A percentile compares a stretch with the other conserved stretches of the same genome.
phyloP scores from a whole-genome alignment of 2,113 vertebrate species.

The Lagenorhynchus albirostris region DNA sequence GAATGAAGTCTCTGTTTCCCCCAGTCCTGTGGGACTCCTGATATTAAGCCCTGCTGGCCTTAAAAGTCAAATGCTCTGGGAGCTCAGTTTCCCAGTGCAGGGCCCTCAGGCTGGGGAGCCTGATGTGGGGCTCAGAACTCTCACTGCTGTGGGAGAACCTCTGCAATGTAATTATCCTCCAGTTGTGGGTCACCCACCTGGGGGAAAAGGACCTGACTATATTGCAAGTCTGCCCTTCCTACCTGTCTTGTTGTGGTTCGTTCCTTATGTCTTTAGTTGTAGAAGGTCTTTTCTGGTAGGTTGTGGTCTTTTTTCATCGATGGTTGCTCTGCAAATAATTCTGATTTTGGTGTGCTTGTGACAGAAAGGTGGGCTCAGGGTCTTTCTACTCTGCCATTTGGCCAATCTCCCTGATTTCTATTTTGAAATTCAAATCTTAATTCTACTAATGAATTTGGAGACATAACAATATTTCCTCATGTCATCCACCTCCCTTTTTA shows the following conservation, averaged over 20 bases:
- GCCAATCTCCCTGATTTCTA: background rate
- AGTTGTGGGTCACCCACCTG: background rate
- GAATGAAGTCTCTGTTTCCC: background rate
- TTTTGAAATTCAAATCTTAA: slow-evolving; percentile 26
- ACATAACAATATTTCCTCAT: background rate
- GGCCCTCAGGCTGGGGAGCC: background rate
- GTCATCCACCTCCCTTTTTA: background rate
- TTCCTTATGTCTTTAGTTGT: background rate
- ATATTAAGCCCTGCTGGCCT: background rate
- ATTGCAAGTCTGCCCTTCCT: background rate
- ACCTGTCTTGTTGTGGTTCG: background rate
- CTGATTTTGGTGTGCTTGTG: background rate
- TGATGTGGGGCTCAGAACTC: background rate
- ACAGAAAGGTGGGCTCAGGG: background rate
- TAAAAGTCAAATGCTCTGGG: background rate
- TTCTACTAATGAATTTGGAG: background rate
- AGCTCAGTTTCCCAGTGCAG: background rate
- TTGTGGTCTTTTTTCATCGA: background rate
- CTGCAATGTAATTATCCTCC: background rate
- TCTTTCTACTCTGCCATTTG: background rate
- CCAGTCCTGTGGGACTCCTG: background rate
- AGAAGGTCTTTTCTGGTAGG: background rate
- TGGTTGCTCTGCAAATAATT: background rate
- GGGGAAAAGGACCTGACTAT: background rate
- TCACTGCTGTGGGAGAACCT: background rate